These are phyloP conservation scores for Pogonomyrmex barbatus DNA, from an alignment of 1,140 invertebrate species.

Conservation along the genomic window DNA sequence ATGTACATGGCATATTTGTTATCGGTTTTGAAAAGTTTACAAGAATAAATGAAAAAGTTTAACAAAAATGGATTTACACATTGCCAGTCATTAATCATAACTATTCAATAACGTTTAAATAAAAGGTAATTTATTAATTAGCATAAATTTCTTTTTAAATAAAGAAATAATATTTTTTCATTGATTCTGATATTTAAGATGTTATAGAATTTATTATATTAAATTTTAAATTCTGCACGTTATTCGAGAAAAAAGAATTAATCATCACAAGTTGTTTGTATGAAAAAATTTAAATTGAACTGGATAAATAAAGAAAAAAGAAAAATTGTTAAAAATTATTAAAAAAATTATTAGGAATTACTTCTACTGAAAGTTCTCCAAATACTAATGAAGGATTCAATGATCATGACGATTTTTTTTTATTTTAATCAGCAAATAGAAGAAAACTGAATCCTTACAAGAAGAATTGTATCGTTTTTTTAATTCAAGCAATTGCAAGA, in stretches of 20 bases:
- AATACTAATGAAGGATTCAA: not conserved
- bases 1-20: slow-evolving; percentile 16
- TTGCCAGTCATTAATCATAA: not conserved
- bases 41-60: not conserved
- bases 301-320: not conserved
- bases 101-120: slow-evolving; percentile 4
- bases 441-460: not conserved
- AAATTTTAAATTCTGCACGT: not conserved
- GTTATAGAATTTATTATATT: not conserved
- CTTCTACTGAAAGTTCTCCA: not conserved
- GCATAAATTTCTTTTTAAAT: not conserved
- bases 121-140: not conserved
- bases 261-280: slow-evolving; percentile 14
- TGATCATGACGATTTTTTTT: not conserved
- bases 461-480: not conserved
- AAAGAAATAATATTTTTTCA: not conserved
- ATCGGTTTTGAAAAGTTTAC: not conserved
- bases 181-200: not conserved
- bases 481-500: not conserved
- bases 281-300: slow-evolving; percentile 20
- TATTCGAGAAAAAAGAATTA: slow-evolving; percentile 4
- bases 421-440: not conserved
- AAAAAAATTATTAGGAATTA: slow-evolving; percentile 2
- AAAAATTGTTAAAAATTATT: not conserved
- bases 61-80: not conserved